Percentiles rank a stretch among this genome's conserved stretches.
Conservation (phyloP, 2,888 invertebrate species). For the Perithous albicinctus region DNA sequence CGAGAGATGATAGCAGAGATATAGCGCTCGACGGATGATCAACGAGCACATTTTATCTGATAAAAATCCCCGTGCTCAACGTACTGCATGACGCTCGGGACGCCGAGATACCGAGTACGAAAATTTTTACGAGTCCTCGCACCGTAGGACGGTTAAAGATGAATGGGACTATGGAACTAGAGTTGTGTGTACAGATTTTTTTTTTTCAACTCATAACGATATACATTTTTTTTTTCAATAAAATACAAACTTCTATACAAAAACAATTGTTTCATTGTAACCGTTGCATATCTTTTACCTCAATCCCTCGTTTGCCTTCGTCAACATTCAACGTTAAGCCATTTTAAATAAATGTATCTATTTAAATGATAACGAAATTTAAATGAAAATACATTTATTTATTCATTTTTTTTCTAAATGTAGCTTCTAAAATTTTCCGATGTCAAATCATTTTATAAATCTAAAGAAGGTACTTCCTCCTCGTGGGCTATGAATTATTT, state of each 20-base stretch:
- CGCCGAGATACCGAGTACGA: background rate
- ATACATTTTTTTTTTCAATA: slow-evolving; percentile 51
- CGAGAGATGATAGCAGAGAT: slow-evolving; percentile 48
- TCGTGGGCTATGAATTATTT: background rate
- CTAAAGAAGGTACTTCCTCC: background rate
- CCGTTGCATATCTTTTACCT: background rate
- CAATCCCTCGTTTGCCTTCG: background rate
- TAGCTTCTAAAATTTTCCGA: no score
- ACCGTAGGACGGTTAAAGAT: slow-evolving; percentile 30
- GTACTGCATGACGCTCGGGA: slow-evolving; percentile 9
- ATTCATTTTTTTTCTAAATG: no score
- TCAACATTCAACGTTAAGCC: background rate
- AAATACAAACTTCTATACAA: slow-evolving; percentile 21
- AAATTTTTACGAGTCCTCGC: slow-evolving; percentile 35
- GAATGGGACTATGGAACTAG: slow-evolving; percentile 52
- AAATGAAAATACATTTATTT: no score
- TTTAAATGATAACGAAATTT: no score
- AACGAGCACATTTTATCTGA: slow-evolving; percentile 56
- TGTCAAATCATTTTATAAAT: background rate
- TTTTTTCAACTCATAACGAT: slow-evolving; percentile 29
- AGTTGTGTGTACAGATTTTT: slow-evolving; percentile 62
- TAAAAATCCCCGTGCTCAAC: slow-evolving; percentile 16
- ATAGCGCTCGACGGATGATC: slow-evolving; percentile 62
- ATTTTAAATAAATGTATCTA: no score
- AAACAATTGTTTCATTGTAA: background rate